Evolutionary conservation across 2,797 vertebrate genomes (phyloP).

Genomic region (Notolepis coatsorum): DNA sequence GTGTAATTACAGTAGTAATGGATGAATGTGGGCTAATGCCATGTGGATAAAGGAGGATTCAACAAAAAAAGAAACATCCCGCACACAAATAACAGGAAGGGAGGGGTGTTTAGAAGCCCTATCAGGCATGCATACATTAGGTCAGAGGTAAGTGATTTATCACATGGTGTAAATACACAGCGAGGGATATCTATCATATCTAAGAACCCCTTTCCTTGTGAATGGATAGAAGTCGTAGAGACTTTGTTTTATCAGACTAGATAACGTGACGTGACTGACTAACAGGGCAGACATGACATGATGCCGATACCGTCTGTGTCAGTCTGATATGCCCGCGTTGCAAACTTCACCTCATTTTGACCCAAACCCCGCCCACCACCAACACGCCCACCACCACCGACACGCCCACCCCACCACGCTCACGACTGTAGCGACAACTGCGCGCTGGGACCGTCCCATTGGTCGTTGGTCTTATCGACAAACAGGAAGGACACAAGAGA

Average conservation of each 20-base stretch:
- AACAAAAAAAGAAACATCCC: neutral
- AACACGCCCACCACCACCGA: no score
- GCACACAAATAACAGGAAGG: slow-evolving; percentile 13
- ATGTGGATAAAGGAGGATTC: no score
- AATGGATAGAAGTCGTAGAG: neutral
- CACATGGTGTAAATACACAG: neutral
- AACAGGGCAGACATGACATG: slow-evolving; percentile 6
- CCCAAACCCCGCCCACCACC: slow-evolving; percentile 18
- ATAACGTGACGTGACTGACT: slow-evolving; percentile 28
- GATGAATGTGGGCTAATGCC: no score
- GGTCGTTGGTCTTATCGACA: slow-evolving; percentile 18
- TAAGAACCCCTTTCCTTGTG: neutral
- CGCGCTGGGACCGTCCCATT: neutral
- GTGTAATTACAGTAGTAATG: no score
- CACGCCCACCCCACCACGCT: no score
- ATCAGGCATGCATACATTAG: slow-evolving; percentile 2
- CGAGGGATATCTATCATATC: slow-evolving; percentile 4
- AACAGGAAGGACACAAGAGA: slow-evolving; percentile 21
- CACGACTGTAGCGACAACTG: no score
- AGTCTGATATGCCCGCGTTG: slow-evolving; percentile 3
- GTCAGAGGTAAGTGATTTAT: slow-evolving; percentile 3
- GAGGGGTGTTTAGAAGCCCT: neutral
- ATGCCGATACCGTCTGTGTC: slow-evolving; percentile 38
- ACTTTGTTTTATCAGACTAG: slow-evolving; percentile 28
- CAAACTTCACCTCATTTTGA: neutral